A percentile compares a stretch with the other conserved stretches of the same genome.
These are phyloP conservation scores for Catalaphyllia jardinei DNA, from an alignment of 64 coral and sea anemone species.

Conservation along the genomic window DNA sequence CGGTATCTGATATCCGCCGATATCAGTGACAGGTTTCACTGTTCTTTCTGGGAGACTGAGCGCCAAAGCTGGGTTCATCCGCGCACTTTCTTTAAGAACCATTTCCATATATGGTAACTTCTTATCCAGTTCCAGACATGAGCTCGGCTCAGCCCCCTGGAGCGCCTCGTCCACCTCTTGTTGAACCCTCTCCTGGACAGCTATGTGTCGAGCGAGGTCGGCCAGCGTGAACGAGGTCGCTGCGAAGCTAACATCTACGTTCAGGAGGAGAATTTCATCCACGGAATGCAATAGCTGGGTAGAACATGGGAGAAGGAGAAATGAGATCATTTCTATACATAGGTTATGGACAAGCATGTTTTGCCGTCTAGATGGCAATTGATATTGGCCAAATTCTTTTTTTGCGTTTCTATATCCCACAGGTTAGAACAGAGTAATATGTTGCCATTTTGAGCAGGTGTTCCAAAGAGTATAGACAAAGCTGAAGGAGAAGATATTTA, in stretches of 20 bases:
- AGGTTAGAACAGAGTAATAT: too few relatives aligned
- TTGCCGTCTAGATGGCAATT: too few relatives aligned
- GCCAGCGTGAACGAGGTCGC: conserved; percentile 81
- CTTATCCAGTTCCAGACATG: conserved; percentile 57
- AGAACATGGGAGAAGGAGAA: background rate
- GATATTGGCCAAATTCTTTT: too few relatives aligned
- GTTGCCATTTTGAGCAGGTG: too few relatives aligned
- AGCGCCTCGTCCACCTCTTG: conserved; percentile 74
- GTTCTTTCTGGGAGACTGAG: conserved; percentile 90
- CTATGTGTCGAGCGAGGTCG: conserved; percentile 65
- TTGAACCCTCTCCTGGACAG: conserved; percentile 71
- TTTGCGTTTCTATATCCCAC: too few relatives aligned
- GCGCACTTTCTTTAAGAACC: conserved; percentile 92
- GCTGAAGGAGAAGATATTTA: too few relatives aligned
- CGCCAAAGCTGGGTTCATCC: conserved; percentile 85
- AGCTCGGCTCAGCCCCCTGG: conserved; percentile 56
- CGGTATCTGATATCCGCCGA: conserved; percentile 84
- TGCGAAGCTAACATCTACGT: conserved; percentile 87
- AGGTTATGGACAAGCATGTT: background rate
- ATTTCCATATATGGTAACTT: conserved; percentile 88
- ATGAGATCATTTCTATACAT: background rate
- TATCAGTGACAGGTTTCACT: conserved; percentile 74
- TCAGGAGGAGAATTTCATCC: conserved; percentile 86
- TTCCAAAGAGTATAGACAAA: too few relatives aligned
- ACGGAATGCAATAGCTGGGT: conserved; percentile 81